phyloP scores from a whole-genome alignment of 2,888 invertebrate species.

The Axea sp. region DNA sequence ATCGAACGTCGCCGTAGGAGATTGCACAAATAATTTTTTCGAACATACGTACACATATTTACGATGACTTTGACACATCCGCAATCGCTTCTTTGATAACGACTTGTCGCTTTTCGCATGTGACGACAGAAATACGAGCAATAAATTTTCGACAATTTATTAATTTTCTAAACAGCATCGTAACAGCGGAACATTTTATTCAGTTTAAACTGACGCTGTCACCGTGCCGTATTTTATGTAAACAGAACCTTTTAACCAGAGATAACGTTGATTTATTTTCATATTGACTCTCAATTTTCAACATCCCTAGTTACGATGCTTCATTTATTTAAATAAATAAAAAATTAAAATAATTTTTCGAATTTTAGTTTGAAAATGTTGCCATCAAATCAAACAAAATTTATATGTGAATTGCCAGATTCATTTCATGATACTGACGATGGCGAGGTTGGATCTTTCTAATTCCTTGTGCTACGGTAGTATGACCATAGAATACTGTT shows the following conservation, averaged over 20 bases:
- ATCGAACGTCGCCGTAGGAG: slow-evolving; percentile 11
- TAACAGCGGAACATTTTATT: slow-evolving; percentile 15
- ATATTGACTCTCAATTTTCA: not conserved
- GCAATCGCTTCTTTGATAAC: slow-evolving; percentile 42
- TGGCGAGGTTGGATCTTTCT: slow-evolving; percentile 4
- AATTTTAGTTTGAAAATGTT: no score
- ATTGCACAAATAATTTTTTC: slow-evolving; percentile 13
- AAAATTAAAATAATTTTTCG: no score
- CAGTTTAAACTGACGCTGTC: slow-evolving; percentile 5
- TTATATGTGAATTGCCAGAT: not conserved
- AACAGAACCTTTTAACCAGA: slow-evolving; percentile 6
- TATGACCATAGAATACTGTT: slow-evolving; percentile 12
- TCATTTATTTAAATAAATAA: no score
- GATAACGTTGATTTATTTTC: slow-evolving; percentile 1
- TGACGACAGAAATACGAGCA: slow-evolving; percentile 50
- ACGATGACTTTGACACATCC: slow-evolving; percentile 44
- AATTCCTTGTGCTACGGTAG: slow-evolving; percentile 12
- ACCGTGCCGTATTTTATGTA: slow-evolving; percentile 7
- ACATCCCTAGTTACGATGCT: no score
- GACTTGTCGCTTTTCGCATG: slow-evolving; percentile 16
- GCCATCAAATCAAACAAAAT: no score
- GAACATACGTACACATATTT: slow-evolving; percentile 12
- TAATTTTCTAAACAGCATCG: slow-evolving; percentile 43
- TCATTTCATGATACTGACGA: not conserved
- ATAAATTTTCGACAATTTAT: slow-evolving; percentile 54